These are phyloP conservation scores for Emydoidea blandingii DNA, from an alignment of 2,797 vertebrate species.

Conservation along the genomic window DNA sequence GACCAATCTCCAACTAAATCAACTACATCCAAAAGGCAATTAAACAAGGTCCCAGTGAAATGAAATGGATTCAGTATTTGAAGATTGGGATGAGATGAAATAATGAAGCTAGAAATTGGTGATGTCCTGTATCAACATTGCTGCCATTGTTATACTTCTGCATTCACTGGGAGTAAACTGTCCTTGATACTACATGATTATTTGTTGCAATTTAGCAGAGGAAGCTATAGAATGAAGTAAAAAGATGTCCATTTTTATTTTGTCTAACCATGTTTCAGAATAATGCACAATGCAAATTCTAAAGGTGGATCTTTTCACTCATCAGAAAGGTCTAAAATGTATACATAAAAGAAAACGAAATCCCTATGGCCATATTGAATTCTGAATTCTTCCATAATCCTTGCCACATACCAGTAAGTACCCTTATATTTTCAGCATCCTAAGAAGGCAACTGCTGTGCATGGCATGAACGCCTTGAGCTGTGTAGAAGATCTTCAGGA, in stretches of 20 bases:
- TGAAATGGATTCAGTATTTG: background rate
- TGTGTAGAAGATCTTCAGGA: background rate
- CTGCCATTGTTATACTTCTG: background rate
- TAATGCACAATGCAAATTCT: background rate
- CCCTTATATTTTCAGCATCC: background rate
- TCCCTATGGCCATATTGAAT: background rate
- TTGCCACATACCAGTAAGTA: background rate
- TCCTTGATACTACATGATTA: background rate
- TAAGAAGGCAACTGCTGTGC: background rate
- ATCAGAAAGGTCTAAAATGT: background rate
- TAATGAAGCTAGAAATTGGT: background rate
- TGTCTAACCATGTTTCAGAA: background rate
- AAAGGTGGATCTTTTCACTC: background rate
- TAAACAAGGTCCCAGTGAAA: background rate
- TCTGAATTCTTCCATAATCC: background rate
- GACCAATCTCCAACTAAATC: too few species aligned
- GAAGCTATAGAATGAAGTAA: background rate
- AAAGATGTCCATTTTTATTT: background rate
- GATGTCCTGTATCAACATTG: background rate
- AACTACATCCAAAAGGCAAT: background rate
- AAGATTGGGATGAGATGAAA: background rate
- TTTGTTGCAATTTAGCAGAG: background rate
- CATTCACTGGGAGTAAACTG: background rate
- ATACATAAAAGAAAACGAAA: constrained; percentile 21
- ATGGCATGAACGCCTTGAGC: background rate